phyloP scores from a whole-genome alignment of 2,113 vertebrate genomes.

The Geococcyx californianus region DNA sequence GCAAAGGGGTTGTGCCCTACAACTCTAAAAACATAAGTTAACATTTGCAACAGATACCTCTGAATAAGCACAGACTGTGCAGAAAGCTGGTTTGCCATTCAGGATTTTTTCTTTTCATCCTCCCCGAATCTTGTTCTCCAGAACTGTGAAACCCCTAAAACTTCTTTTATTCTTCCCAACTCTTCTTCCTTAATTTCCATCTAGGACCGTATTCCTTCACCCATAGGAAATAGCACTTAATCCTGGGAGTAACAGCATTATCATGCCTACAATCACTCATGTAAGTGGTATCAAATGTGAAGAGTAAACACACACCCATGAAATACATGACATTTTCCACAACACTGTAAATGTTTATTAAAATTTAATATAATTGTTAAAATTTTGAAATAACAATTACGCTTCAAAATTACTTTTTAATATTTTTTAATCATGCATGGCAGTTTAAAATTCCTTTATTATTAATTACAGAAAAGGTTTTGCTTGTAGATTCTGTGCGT shows the following conservation, averaged over 20 bases:
- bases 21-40: background rate
- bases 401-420: background rate
- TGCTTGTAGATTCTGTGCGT: background rate
- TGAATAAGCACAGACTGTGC: background rate
- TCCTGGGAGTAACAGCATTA: background rate
- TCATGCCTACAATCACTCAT: background rate
- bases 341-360: background rate
- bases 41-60: background rate
- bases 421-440: background rate
- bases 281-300: background rate
- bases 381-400: background rate
- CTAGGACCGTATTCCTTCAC: background rate
- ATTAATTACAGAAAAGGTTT: background rate
- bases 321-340: background rate
- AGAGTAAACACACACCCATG: background rate
- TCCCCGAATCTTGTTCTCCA: background rate
- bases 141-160: background rate
- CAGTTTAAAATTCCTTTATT: background rate
- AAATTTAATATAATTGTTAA: background rate
- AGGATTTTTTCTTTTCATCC: background rate
- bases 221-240: background rate
- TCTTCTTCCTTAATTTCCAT: background rate
- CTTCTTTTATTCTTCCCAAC: background rate
- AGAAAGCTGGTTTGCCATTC: background rate
- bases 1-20: background rate